Percentiles rank a stretch among this genome's conserved stretches.
Evolutionary conservation across 2,113 vertebrate species (phyloP).

Genomic region (Myocastor coypus): DNA sequence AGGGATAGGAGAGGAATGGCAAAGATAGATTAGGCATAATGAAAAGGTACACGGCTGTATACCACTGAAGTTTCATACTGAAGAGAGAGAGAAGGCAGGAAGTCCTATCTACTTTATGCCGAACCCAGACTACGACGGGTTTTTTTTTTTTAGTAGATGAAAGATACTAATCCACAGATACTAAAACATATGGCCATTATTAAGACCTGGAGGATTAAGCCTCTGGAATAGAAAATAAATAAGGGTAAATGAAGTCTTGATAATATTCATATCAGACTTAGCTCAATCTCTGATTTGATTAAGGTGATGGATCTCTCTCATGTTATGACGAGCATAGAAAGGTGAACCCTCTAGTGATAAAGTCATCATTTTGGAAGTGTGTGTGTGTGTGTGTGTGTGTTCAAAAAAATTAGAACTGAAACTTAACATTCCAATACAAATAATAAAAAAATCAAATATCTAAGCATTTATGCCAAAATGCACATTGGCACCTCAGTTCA

Average conservation of each 20-base stretch:
- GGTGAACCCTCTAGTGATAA: neutral
- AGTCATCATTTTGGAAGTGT: neutral
- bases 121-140: neutral
- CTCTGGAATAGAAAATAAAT: neutral
- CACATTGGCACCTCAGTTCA: neutral
- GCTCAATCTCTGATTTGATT: neutral
- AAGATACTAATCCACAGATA: slow-evolving; percentile 5
- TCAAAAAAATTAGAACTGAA: neutral
- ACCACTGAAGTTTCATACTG: neutral
- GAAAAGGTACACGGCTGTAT: neutral
- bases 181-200: neutral
- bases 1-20: accelerated
- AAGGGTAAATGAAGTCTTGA: neutral
- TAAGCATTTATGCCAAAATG: neutral
- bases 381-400: neutral
- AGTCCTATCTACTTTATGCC: neutral
- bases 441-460: neutral
- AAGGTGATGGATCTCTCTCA: neutral
- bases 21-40: neutral
- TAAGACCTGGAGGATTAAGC: neutral
- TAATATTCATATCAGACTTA: neutral
- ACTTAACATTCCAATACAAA: neutral
- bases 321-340: neutral
- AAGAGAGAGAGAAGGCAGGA: neutral
- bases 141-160: neutral